Conservation (phyloP, 2,113 vertebrate genomes). For the Cryptomyrus ogoouensis region DNA sequence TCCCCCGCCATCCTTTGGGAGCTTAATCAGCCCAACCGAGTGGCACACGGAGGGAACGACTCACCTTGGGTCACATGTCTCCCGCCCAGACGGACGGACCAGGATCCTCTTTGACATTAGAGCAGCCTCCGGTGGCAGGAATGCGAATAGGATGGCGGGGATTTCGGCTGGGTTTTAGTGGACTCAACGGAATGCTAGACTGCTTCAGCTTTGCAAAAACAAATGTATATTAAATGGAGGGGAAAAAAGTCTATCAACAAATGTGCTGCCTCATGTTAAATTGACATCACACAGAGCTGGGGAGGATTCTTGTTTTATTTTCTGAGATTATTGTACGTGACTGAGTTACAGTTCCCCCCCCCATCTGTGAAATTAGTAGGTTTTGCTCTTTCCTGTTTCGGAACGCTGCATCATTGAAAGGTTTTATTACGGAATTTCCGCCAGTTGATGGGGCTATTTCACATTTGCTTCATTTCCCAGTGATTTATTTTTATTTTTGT, state of each 20-base stretch:
- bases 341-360: not conserved
- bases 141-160: slow-evolving; percentile 36
- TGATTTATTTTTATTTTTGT: slow-evolving; percentile 58
- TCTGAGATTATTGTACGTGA: slow-evolving; percentile 42
- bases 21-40: not conserved
- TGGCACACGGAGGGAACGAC: slow-evolving; percentile 30
- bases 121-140: slow-evolving; percentile 2
- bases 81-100: not conserved
- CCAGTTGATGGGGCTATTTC: slow-evolving; percentile 54
- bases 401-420: not conserved
- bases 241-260: slow-evolving; percentile 40
- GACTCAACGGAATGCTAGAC: slow-evolving; percentile 41
- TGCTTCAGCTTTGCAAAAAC: slow-evolving; percentile 64
- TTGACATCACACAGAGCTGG: slow-evolving; percentile 35
- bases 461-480: slow-evolving; percentile 68
- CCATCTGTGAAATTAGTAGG: not conserved
- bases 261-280: slow-evolving; percentile 52
- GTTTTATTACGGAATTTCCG: not conserved
- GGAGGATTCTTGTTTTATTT: slow-evolving; percentile 47
- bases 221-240: slow-evolving; percentile 15
- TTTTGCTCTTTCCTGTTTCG: not conserved
- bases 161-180: slow-evolving; percentile 36
- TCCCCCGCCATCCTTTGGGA: slow-evolving; percentile 16
- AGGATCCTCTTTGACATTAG: not conserved
- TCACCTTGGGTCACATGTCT: slow-evolving; percentile 40